Conservation (phyloP, 1,140 invertebrate genomes). For the Battus philenor region DNA sequence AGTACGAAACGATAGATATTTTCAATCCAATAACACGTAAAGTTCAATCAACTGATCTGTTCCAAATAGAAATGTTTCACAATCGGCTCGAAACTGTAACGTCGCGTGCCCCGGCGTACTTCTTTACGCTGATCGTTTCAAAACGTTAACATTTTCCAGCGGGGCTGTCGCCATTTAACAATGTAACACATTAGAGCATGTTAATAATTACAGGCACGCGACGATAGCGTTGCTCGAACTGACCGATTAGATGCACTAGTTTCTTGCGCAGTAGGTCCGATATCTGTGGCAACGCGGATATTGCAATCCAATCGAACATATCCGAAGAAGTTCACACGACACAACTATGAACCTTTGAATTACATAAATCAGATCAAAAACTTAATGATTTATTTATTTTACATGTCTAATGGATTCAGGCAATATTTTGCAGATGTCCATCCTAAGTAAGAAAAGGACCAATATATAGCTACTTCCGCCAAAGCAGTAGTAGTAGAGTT, state of each 20-base stretch:
- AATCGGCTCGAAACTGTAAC: slow-evolving; percentile 20
- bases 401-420: too few species aligned
- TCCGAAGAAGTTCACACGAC: too few species aligned
- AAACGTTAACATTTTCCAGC: slow-evolving; percentile 25
- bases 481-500: too few species aligned
- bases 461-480: too few species aligned
- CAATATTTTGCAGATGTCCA: too few species aligned
- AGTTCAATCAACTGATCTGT: slow-evolving; percentile 15
- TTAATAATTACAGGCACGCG: slow-evolving; percentile 25
- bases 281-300: background rate
- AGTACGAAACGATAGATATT: too few species aligned
- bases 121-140: slow-evolving; percentile 19
- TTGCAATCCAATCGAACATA: background rate
- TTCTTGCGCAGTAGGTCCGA: slow-evolving; percentile 7
- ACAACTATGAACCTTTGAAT: too few species aligned
- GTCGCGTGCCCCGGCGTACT: slow-evolving; percentile 24
- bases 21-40: slow-evolving; percentile 1
- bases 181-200: slow-evolving; percentile 22
- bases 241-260: slow-evolving; percentile 28
- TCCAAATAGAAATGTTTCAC: slow-evolving; percentile 9
- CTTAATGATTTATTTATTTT: too few species aligned
- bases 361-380: too few species aligned
- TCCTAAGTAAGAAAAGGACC: too few species aligned
- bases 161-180: slow-evolving; percentile 15
- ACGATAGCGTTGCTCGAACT: slow-evolving; percentile 25